Evolutionary conservation across 2,113 vertebrate genomes (phyloP), one percentile per base, ranked within the genome.

Genomic region (Numida meleagris): DNA sequence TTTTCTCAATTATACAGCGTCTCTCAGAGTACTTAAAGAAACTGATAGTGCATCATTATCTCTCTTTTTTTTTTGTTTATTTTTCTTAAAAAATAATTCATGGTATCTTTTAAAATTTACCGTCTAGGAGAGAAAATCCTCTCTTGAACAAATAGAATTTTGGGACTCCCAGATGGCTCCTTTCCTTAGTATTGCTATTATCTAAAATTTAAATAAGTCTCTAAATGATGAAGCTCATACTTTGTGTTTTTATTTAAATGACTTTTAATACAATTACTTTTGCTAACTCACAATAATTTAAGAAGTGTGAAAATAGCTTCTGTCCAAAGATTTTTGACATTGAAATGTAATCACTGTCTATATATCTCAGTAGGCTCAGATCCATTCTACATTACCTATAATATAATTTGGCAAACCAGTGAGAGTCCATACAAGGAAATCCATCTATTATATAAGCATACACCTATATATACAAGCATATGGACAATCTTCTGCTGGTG

Each of bases 181-280:
- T 61, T 81, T 74, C 21, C 23, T 86, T 92, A 86, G 81, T 91
- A 89, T 92, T 61, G 10, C 58, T 87, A 46, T 78, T 80, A 82
- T 89, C 63, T 90, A 89, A 81, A 91, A 87, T 90, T 85, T 87
- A 81, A 86, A 90, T 83, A 71, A 88, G 38, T 72, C 36, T 88
- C 33, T 63, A 66, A 88, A 87, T 40, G 38, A 71, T 58, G 55
- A 89, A 91, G 14, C 21, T 84, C 29, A 34, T 1, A 1, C 82
- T 88, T 40, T 63, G 40, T 19, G 14, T 53, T 87, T 95, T 93
- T 83, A 87, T 27, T 79, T 75, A 91, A 85, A 89, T 63, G 31
- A 36, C 7, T 84, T 86, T 46, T 68, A 95, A 90, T 87, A 90
- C 53, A 90, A 93, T 76, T 80, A 77, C 43, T 95, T 92, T 58